Percentiles rank a stretch among this genome's conserved stretches.
These are phyloP conservation scores for Yponomeuta plumbellus DNA, from an alignment of 2,888 invertebrate species.

Conservation along the genomic window DNA sequence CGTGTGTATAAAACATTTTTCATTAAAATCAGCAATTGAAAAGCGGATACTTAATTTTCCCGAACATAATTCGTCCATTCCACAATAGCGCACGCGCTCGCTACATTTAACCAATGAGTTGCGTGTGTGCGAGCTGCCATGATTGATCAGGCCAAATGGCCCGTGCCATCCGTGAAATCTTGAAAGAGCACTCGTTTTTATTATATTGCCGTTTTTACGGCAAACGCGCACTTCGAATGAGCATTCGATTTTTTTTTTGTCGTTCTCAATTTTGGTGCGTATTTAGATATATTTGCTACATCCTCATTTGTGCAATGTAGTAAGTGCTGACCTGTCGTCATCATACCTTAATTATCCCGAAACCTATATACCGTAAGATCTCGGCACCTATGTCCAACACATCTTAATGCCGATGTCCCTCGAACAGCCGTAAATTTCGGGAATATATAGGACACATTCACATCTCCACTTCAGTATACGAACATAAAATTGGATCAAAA, in stretches of 20 bases:
- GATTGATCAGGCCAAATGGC: slow-evolving; percentile 48
- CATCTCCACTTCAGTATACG: slow-evolving; percentile 14
- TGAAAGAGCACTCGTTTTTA: slow-evolving; percentile 13
- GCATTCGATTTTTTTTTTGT: not conserved
- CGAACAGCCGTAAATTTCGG: slow-evolving; percentile 3
- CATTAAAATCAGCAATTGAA: not conserved
- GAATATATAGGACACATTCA: not conserved
- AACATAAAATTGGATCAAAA: slow-evolving; percentile 32
- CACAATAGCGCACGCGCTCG: slow-evolving; percentile 20
- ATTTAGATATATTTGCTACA: too few species aligned
- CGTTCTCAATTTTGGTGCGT: too few species aligned
- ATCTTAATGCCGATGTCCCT: not conserved
- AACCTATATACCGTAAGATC: too few species aligned
- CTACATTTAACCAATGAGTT: slow-evolving; percentile 42
- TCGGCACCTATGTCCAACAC: too few species aligned
- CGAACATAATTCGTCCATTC: not conserved
- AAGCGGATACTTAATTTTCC: not conserved
- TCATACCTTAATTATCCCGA: too few species aligned
- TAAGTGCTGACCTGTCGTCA: too few species aligned
- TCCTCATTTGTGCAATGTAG: too few species aligned
- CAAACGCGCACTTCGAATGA: not conserved
- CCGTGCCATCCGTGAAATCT: slow-evolving; percentile 30
- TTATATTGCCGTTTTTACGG: not conserved
- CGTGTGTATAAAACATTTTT: too few species aligned
- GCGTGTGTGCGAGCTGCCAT: slow-evolving; percentile 30